Conservation (phyloP, 2,888 invertebrate species). For the Clepsis dumicolana region DNA sequence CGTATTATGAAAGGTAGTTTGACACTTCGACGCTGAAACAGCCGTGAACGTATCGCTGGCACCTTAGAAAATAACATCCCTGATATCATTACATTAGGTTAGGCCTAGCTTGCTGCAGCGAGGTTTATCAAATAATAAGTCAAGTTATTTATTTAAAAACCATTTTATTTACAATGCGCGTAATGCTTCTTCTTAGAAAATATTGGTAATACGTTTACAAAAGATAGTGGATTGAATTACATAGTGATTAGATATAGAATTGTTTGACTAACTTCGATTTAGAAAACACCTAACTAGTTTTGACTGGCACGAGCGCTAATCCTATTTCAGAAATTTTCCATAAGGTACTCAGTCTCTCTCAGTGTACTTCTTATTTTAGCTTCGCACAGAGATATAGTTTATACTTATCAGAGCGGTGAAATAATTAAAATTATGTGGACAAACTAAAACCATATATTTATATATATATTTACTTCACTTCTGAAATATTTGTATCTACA, state of each 20-base stretch:
- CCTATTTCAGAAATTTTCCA: not conserved
- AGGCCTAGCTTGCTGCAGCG: not conserved
- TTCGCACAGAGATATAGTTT: not conserved
- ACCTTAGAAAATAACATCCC: too few species aligned
- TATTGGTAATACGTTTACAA: slow-evolving; percentile 10
- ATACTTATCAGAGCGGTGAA: not conserved
- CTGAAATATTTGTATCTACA: not conserved
- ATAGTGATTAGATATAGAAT: slow-evolving; percentile 13
- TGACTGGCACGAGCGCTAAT: slow-evolving; percentile 1
- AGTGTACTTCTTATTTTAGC: not conserved
- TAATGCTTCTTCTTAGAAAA: slow-evolving; percentile 10
- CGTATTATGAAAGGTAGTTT: too few species aligned
- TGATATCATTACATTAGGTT: not conserved
- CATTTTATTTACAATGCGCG: slow-evolving; percentile 12
- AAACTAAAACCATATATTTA: not conserved
- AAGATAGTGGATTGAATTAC: slow-evolving; percentile 11
- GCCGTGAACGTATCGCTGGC: too few species aligned
- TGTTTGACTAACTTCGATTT: slow-evolving; percentile 18
- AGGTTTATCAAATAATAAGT: not conserved
- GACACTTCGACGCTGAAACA: too few species aligned
- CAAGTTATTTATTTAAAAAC: not conserved
- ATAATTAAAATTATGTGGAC: not conserved
- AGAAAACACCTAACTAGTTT: slow-evolving; percentile 10
- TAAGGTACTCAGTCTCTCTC: not conserved
- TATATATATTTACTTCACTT: not conserved